A percentile compares a stretch with the other conserved stretches of the same genome.
Conservation (phyloP, 30 jellyfish, hydroid and myxozoan genomes). For the Nemopilema nomurai region DNA sequence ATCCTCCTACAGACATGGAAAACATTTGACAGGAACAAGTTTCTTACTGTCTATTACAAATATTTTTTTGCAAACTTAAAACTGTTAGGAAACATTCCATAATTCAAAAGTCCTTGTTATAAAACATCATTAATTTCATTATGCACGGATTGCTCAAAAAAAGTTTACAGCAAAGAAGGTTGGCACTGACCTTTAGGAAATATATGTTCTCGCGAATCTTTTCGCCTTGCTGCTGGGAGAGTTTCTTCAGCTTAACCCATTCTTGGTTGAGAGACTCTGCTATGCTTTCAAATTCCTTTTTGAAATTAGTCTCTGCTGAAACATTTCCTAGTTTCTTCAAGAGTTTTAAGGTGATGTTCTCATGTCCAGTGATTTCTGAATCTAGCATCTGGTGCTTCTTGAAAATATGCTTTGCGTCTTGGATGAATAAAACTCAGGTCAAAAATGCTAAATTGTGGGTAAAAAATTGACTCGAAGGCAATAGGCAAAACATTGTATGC, state of each 20-base stretch:
- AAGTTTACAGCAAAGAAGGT: not conserved
- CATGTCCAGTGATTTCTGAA: conserved; percentile 50
- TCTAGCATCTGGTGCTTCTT: conserved; percentile 50
- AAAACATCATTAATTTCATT: too few species aligned
- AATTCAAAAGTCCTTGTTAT: too few species aligned
- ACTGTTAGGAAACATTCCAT: too few species aligned
- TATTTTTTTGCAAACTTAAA: too few species aligned
- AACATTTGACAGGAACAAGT: too few species aligned
- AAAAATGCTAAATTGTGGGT: not conserved
- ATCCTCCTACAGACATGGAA: too few species aligned
- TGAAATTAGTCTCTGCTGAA: conserved; percentile 8
- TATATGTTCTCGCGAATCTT: conserved; percentile 26
- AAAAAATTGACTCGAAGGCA: too few species aligned
- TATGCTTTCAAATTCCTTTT: conserved; percentile 6
- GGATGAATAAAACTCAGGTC: not conserved
- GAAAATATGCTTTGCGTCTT: conserved; percentile 50
- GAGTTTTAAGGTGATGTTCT: not conserved
- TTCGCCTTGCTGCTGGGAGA: conserved; percentile 9
- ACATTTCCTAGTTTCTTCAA: conserved; percentile 19
- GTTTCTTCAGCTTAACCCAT: conserved; percentile 35
- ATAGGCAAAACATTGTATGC: too few species aligned
- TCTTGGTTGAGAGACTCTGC: conserved; percentile 12
- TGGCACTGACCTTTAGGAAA: conserved; percentile 23
- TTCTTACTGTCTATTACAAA: too few species aligned
- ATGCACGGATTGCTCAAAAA: not conserved